Evolutionary conservation across 92 coral and sea anemone genomes (phyloP), one percentile per base, ranked within the genome.

Genomic region (Virgularia gustaviana): DNA sequence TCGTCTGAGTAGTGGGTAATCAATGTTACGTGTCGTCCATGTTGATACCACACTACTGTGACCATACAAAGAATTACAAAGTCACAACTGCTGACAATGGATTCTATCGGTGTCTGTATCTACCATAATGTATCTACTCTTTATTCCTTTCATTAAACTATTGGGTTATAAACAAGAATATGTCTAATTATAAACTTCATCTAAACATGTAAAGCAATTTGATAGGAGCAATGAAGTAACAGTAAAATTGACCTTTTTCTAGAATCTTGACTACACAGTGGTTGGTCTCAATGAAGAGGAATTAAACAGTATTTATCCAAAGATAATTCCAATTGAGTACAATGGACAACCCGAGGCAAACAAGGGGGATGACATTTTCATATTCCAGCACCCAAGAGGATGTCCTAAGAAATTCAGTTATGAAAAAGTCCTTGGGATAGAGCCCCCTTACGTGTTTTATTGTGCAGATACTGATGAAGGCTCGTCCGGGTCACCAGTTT

Each of bases 401-500:
- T 71, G 85, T 11, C 89, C 92, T 4, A 85, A 94, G 30, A 87
- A 87, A 41, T 89, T 77, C 33, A 89, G 96, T 65, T 76, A 80
- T 49, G 96, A 85, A 39, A 87, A 84, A 53, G 73, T 94, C 10
- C 38, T 64, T 1, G 30, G 42, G 13, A 70, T 89, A 4, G 84
- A 87, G 11, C 59, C 43, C 45, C 99, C 99, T 0, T 94, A 76
- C 66, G 85, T 94, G 9, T 87, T 57, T 18, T 94, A 94, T 68
- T 74, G 76, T 36, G 99, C 99, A 18, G 96, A 89, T 72, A 94
- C 99, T 3, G 94, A 89, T 6, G 77, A 86, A 1, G 99, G 99
- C 4, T 94, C 99, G 0, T 94, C 99, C 2, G 99, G 99, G 3
- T 88, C 99, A 0, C 99, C 99, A 54, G 99, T 94, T 6, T 70